Percentiles rank a stretch among this genome's conserved stretches.
phyloP scores from a whole-genome alignment of 2,888 invertebrate genomes.

The Platycnemis pennipes region DNA sequence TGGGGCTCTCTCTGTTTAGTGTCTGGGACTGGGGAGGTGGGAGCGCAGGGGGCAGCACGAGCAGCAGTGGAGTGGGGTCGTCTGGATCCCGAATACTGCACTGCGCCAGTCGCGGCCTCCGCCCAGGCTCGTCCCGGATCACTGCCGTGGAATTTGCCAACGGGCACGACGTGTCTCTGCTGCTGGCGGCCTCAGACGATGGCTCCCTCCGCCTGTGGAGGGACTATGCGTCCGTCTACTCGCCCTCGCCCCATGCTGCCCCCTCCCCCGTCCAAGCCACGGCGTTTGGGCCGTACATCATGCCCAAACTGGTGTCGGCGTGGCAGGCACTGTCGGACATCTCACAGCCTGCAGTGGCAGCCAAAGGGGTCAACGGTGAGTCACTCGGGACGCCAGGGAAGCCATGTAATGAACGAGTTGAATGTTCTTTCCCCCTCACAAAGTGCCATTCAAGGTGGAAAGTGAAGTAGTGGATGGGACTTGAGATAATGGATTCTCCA shows the following conservation, averaged over 20 bases:
- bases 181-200: conserved; percentile 89
- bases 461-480: too few relatives aligned
- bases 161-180: conserved; percentile 89
- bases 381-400: not conserved
- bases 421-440: too few relatives aligned
- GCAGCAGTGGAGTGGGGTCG: not conserved
- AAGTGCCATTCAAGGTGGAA: too few relatives aligned
- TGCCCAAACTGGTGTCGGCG: conserved; percentile 86
- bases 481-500: too few relatives aligned
- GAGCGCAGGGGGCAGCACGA: not conserved
- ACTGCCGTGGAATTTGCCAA: conserved; percentile 93
- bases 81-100: conserved; percentile 84
- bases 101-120: conserved; percentile 81
- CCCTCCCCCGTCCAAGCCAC: not conserved
- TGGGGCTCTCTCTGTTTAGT: too few relatives aligned
- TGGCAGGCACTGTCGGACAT: conserved; percentile 92
- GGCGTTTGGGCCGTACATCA: conserved; percentile 72
- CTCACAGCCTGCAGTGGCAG: conserved; percentile 79
- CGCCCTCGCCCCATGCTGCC: conserved; percentile 73
- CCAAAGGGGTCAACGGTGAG: conserved; percentile 75
- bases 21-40: conserved; percentile 89
- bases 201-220: conserved; percentile 89
- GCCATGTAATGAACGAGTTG: too few relatives aligned
- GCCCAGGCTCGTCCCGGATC: conserved; percentile 82
- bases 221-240: conserved; percentile 76